Evolutionary conservation across 2,888 invertebrate genomes (phyloP), one percentile per base, ranked within the genome.

Genomic region (Phrixothrix hirtus): DNA sequence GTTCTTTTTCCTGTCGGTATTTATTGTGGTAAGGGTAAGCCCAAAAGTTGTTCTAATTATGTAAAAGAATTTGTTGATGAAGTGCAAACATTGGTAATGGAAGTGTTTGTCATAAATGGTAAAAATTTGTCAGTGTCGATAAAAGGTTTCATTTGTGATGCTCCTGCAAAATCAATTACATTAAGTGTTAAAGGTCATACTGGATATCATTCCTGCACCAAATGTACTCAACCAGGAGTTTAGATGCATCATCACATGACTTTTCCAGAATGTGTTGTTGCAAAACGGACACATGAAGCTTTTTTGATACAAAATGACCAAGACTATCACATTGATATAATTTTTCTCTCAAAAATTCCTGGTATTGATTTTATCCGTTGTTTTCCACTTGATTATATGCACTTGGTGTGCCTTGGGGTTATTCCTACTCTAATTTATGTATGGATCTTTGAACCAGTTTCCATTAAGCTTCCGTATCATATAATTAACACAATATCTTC

Each of bases 1-100:
- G n/a, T 36, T 15, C 9, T 36, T 36, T 30, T 36, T 36, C 16
- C 43, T n/a, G 25, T 48, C 5, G 37, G 48, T 11, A n/a, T 48
- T 10, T 42, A 29, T 12, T 41, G 17, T 42, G 42, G 48, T 15
- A 34, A 16, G 9, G 25, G 31, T 9, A 48, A 48, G 27, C 41
- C 41, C 4, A 9, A 15, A 11, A 29, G 27, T 10, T 15, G 16
- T 21, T 26, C 34, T 11, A 12, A 4, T 3, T 50, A 26, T 50
- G 27, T 50, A 7, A 25, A 27, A n/a, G 35, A 36, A 13, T 43
- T 50, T 27, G 26, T 36, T 10, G 26, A 15, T 9, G 35, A 44
- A 12, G 43, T 17, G 1, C 29, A n/a, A 29, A 11, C 12, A n/a
- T 35, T 43, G 13, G 15, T 17, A 15, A 9, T 10, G 1, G 13